phyloP scores from a whole-genome alignment of 2,797 vertebrate genomes.

The Hoplostethus atlanticus region DNA sequence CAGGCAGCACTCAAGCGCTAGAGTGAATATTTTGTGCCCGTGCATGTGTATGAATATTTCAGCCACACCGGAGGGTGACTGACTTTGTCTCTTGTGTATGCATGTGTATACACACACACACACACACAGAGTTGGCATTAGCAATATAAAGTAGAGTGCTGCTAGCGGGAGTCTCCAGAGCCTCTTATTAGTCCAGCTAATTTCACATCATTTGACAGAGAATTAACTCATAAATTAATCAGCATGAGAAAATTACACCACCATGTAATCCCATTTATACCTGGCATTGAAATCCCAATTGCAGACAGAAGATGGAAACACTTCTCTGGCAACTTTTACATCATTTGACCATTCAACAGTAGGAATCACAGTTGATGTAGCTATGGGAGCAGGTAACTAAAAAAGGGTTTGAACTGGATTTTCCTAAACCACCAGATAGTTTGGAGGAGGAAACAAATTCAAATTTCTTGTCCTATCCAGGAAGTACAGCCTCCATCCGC shows the following conservation, averaged over 20 bases:
- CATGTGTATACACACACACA: not conserved
- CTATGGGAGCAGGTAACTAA: not conserved
- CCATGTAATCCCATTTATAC: conserved; percentile 72
- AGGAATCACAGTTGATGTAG: not conserved
- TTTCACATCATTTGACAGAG: conserved; percentile 75
- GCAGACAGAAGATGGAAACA: conserved; percentile 26
- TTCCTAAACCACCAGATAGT: conserved; percentile 1
- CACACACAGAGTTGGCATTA: conserved; percentile 2
- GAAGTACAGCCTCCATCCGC: not conserved
- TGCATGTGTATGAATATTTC: conserved; percentile 36
- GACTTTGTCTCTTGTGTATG: conserved; percentile 25
- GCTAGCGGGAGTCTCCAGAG: conserved; percentile 60
- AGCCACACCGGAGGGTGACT: conserved; percentile 24
- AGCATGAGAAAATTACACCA: conserved; percentile 57
- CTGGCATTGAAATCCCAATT: conserved; percentile 47
- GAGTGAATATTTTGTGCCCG: conserved; percentile 34
- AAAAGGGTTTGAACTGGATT: not conserved
- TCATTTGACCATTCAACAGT: not conserved
- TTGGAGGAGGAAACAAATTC: not conserved
- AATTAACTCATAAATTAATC: conserved; percentile 70
- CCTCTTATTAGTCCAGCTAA: conserved; percentile 72
- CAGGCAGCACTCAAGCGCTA: conserved; percentile 33
- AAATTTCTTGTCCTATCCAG: conserved; percentile 22
- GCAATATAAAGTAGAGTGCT: conserved; percentile 47
- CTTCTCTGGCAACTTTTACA: conserved; percentile 10